These are phyloP conservation scores for Trisateles emortualis DNA, from an alignment of 2,888 invertebrate genomes.

Conservation along the genomic window DNA sequence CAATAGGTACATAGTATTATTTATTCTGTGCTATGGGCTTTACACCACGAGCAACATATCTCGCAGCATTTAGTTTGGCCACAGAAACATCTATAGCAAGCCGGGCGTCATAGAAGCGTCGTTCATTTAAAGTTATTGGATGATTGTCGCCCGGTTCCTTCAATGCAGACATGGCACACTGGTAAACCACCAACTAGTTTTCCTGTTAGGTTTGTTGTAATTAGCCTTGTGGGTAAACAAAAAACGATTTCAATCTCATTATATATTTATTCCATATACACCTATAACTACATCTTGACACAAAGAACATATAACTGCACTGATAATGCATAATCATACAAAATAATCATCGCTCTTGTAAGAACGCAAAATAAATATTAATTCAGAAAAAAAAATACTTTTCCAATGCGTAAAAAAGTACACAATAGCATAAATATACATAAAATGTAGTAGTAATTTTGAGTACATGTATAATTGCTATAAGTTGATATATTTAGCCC, in stretches of 20 bases:
- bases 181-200: too few relatives aligned
- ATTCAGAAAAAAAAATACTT: conserved; percentile 39
- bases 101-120: too few relatives aligned
- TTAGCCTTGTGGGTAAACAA: conserved; percentile 30
- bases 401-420: conserved; percentile 49
- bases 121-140: too few relatives aligned
- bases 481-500: conserved; percentile 32
- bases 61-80: too few relatives aligned
- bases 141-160: too few relatives aligned
- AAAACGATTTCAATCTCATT: conserved; percentile 57
- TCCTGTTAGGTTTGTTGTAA: too few relatives aligned
- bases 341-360: conserved; percentile 44
- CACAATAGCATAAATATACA: conserved; percentile 45
- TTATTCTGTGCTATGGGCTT: too few relatives aligned
- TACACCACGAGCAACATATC: too few relatives aligned
- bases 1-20: too few relatives aligned
- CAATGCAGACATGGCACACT: too few relatives aligned
- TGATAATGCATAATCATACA: conserved; percentile 49
- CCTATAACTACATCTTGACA: conserved; percentile 81
- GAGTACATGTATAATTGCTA: conserved; percentile 40
- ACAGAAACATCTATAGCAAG: too few relatives aligned
- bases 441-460: conserved; percentile 45
- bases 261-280: conserved; percentile 84
- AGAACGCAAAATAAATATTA: conserved; percentile 47
- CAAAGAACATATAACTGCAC: conserved; percentile 65